Percentiles rank a stretch among this genome's conserved stretches.
phyloP scores from a whole-genome alignment of 2,797 vertebrate species.

The Tragopan temminckii region DNA sequence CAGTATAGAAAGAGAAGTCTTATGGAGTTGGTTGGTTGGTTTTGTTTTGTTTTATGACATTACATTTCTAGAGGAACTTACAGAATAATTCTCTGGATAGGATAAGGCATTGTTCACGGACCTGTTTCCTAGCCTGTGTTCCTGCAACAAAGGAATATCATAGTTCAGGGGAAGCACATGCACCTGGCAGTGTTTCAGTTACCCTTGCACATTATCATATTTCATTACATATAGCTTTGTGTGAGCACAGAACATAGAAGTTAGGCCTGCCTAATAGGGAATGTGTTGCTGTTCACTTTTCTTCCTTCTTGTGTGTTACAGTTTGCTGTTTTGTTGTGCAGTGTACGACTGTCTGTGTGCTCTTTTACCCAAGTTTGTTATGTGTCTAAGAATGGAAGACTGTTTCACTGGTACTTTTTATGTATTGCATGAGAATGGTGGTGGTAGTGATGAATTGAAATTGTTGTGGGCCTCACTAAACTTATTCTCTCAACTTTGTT shows the following conservation, averaged over 20 bases:
- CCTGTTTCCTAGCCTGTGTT: background rate
- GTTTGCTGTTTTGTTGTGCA: constrained; percentile 62
- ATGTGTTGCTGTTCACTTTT: constrained; percentile 70
- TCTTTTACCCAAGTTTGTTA: constrained; percentile 63
- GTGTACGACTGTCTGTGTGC: constrained; percentile 54
- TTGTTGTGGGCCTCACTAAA: background rate
- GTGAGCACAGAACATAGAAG: background rate
- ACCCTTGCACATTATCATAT: background rate
- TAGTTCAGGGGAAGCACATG: background rate
- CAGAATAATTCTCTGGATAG: background rate
- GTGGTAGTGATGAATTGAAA: background rate
- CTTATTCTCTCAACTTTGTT: background rate
- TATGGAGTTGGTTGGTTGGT: background rate
- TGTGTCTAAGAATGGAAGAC: constrained; percentile 42
- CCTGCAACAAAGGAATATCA: background rate
- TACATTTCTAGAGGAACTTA: background rate
- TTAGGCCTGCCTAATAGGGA: constrained; percentile 61
- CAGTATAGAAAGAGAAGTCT: background rate
- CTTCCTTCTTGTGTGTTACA: constrained; percentile 50
- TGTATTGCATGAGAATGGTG: constrained; percentile 56
- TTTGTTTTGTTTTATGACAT: background rate
- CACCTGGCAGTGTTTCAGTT: background rate
- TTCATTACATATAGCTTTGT: background rate
- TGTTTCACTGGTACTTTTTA: constrained; percentile 49
- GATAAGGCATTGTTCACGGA: background rate